Evolutionary conservation across 2,113 vertebrate species (phyloP).

Genomic region (Oreochromis spilurus): DNA sequence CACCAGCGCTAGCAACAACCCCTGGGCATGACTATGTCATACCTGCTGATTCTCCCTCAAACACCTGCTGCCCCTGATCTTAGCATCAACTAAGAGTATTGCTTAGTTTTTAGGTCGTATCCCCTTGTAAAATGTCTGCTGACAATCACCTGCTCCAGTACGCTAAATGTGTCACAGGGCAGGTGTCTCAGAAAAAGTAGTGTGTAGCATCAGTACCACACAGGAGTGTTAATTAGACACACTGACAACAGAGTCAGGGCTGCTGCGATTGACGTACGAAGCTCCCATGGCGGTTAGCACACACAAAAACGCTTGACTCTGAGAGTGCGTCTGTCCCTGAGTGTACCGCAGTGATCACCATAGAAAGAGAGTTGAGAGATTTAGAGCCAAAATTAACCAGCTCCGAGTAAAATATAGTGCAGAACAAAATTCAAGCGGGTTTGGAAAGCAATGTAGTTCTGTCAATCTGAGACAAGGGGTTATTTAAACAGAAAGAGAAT

Average conservation of each 20-base stretch:
- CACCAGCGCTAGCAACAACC: slow-evolving; percentile 36
- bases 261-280: slow-evolving; percentile 44
- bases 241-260: slow-evolving; percentile 48
- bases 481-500: slow-evolving; percentile 1
- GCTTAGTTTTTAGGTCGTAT: neutral
- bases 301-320: slow-evolving; percentile 23
- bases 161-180: slow-evolving; percentile 33
- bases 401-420: neutral
- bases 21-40: slow-evolving; percentile 34
- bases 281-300: slow-evolving; percentile 38
- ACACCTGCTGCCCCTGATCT: slow-evolving; percentile 44
- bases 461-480: neutral
- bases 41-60: slow-evolving; percentile 38
- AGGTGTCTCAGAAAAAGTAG: slow-evolving; percentile 59
- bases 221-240: slow-evolving; percentile 72
- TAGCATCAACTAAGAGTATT: slow-evolving; percentile 5
- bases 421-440: neutral
- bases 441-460: neutral
- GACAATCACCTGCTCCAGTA: slow-evolving; percentile 27
- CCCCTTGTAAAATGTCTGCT: slow-evolving; percentile 13
- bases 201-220: slow-evolving; percentile 51
- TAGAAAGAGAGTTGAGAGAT: neutral
- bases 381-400: neutral
- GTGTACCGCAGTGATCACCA: slow-evolving; percentile 10
- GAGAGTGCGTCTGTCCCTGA: slow-evolving; percentile 6